Percentiles rank a stretch among this genome's conserved stretches.
phyloP scores from a whole-genome alignment of 1,140 invertebrate genomes.

The Gryllus bimaculatus region DNA sequence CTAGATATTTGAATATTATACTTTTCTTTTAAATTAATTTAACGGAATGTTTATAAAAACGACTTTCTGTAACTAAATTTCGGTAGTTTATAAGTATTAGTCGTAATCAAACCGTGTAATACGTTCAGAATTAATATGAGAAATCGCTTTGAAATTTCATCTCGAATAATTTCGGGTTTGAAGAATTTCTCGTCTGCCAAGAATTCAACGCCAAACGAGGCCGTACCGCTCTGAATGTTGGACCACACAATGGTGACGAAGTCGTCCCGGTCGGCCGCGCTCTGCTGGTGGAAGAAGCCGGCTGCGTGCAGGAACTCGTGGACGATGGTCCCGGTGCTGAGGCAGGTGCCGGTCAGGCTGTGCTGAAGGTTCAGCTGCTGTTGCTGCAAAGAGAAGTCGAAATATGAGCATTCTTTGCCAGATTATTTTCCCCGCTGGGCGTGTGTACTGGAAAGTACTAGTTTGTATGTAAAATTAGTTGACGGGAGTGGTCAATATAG shows the following conservation, averaged over 20 bases:
- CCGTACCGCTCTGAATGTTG: constrained; percentile 45
- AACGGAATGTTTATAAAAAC: no score
- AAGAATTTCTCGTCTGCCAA: no score
- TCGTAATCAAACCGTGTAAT: background rate
- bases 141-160: background rate
- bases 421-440: no score
- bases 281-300: constrained; percentile 59
- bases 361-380: constrained; percentile 26
- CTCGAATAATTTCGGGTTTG: background rate
- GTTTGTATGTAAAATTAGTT: no score
- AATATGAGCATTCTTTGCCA: no score
- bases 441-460: no score
- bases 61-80: no score
- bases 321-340: constrained; percentile 48
- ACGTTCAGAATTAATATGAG: background rate
- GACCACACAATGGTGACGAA: constrained; percentile 50
- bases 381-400: constrained; percentile 23
- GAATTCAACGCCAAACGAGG: background rate
- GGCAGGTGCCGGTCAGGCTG: constrained; percentile 36
- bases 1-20: no score
- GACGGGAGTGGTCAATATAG: no score
- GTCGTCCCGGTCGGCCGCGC: constrained; percentile 50
- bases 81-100: no score
- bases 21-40: no score
- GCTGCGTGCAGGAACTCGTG: constrained; percentile 56